Evolutionary conservation across 2,113 vertebrate species (phyloP), one percentile per base, ranked within the genome.

Genomic region (Anser brachyrhynchus): DNA sequence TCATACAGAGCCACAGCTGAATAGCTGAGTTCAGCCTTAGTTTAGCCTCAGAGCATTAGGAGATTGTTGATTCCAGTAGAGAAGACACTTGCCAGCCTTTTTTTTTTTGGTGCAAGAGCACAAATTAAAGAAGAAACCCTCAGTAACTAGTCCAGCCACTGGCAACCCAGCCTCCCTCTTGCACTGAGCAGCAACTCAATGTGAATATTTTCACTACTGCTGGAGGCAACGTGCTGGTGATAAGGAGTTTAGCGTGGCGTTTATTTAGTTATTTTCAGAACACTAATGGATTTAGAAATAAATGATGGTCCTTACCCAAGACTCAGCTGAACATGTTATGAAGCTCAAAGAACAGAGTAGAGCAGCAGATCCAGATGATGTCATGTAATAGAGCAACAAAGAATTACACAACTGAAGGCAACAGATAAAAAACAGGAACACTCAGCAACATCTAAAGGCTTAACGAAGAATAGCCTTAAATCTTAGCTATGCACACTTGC

Each of bases 161-260:
- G 87, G 51, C 84, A 93, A 52, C 6, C 55, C 77, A 81, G 35
- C 54, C 75, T 49, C n/a, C 39, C 77, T 37, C 49, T 29, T 19
- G 25, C 73, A 54, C 49, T 35, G 72, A 23, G 44, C 39, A 13
- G 49, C 11, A 0, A 78, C 83, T 93, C 65, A 57, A 58, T 72
- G 87, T 72, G 87, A 92, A 92, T 92, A 66, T 92, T 87, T 88
- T 94, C 92, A 86, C 92, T 92, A 51, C 77, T 91, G 90, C 95
- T 96, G 74, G 44, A 96, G 90, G 90, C 93, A 90, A 19, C 3
- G 2, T 52, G 67, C 82, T 84, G 90, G 58, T 3, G 67, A 96
- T 91, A 88, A 94, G 86, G 67, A 75, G 55, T 84, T 87, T 17
- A 90, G 64, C 58, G 1, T 6, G 23, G 81, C 1, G 3, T 78